Percentiles rank a stretch among this genome's conserved stretches.
Conservation (phyloP, 2,888 invertebrate species). For the Pteria penguin region DNA sequence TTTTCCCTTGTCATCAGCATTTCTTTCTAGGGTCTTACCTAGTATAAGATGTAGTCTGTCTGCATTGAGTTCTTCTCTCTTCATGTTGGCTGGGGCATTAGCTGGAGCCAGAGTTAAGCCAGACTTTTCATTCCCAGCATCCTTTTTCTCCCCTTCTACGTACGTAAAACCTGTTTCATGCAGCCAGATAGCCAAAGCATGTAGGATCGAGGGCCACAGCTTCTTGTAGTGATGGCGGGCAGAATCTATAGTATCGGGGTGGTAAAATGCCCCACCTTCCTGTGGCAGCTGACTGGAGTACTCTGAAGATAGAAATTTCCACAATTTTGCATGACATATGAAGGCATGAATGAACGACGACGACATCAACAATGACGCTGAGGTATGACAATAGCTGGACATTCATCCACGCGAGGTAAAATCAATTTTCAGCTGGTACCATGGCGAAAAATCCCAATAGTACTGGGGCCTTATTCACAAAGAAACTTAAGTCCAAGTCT, state of each 20-base stretch:
- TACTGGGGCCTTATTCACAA: no score
- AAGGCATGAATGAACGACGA: no score
- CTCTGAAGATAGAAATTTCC: conserved; percentile 86
- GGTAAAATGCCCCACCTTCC: conserved; percentile 96
- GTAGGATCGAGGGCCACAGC: conserved; percentile 96
- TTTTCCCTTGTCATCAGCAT: neutral
- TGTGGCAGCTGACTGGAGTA: conserved; percentile 91
- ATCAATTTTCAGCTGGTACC: no score
- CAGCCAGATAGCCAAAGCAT: conserved; percentile 94
- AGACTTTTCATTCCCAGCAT: conserved; percentile 39
- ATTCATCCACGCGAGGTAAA: no score
- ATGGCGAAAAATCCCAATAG: no score
- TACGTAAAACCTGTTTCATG: conserved; percentile 84
- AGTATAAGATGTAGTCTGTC: conserved; percentile 91
- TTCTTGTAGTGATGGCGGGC: conserved; percentile 94
- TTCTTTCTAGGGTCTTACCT: conserved; percentile 82
- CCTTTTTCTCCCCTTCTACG: conserved; percentile 50
- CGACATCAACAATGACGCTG: no score
- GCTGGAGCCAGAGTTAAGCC: conserved; percentile 54
- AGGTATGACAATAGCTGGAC: no score
- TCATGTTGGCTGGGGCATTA: conserved; percentile 77
- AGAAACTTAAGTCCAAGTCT: no score
- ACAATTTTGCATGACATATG: no score
- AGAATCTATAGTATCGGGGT: conserved; percentile 95
- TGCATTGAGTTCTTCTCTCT: conserved; percentile 83